phyloP scores from a whole-genome alignment of 2,888 invertebrate species.

The Dexiosoma caninum region DNA sequence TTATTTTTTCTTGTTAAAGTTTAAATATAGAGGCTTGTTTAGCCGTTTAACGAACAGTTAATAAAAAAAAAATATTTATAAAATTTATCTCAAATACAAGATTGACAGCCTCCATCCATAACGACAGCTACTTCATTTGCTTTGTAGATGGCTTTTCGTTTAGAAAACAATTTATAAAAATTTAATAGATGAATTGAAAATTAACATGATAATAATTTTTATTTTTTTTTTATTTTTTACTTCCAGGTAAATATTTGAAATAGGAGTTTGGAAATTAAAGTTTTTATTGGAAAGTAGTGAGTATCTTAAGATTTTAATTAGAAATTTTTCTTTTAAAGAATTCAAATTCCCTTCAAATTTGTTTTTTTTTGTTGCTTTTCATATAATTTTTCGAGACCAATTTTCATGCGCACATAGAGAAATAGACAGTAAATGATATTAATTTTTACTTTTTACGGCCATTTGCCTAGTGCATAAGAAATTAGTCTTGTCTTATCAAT shows the following conservation, averaged over 20 bases:
- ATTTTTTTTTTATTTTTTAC: background rate
- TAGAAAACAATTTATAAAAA: background rate
- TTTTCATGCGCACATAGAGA: too few species aligned
- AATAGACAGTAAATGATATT: too few species aligned
- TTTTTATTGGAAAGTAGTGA: background rate
- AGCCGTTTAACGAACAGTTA: background rate
- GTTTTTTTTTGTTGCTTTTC: background rate
- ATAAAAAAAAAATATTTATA: background rate
- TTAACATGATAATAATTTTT: background rate
- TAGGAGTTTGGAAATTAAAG: background rate
- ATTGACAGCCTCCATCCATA: background rate
- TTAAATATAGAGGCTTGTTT: too few species aligned
- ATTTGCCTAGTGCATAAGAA: too few species aligned
- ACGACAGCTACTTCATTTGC: background rate
- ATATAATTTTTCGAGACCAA: background rate
- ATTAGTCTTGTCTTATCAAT: too few species aligned
- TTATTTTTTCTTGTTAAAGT: too few species aligned
- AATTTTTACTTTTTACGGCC: too few species aligned
- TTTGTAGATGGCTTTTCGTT: background rate
- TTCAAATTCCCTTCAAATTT: too few species aligned
- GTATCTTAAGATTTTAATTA: background rate
- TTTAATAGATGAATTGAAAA: background rate
- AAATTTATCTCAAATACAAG: background rate
- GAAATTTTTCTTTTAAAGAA: too few species aligned
- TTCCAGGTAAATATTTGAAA: slow-evolving; percentile 23